phyloP scores from a whole-genome alignment of 2,113 vertebrate genomes.

The Notothenia rossii region DNA sequence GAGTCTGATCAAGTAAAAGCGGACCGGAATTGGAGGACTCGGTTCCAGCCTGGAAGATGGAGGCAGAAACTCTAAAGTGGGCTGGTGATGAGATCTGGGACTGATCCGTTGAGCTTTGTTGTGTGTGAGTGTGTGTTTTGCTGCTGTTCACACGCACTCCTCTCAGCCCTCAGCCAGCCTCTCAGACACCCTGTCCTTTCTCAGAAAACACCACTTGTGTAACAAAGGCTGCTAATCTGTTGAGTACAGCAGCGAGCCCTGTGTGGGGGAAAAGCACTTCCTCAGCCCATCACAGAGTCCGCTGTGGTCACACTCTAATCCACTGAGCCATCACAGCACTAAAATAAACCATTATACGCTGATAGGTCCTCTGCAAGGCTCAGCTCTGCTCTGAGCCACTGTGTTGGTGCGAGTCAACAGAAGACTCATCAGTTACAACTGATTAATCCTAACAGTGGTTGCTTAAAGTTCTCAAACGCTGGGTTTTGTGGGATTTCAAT shows the following conservation, averaged over 20 bases:
- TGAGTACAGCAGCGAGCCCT: constrained; percentile 69
- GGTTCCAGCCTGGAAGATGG: constrained; percentile 48
- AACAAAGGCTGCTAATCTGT: constrained; percentile 77
- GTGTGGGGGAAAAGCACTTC: constrained; percentile 55
- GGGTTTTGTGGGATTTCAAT: not conserved
- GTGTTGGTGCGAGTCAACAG: not conserved
- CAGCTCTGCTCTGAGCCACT: not conserved
- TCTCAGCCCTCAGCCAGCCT: constrained; percentile 58
- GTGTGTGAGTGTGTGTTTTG: constrained; percentile 7
- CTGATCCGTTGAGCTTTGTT: constrained; percentile 51
- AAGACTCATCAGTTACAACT: constrained; percentile 4
- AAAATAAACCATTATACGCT: constrained; percentile 70
- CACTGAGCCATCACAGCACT: constrained; percentile 70
- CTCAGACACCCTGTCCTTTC: constrained; percentile 68
- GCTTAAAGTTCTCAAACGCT: not conserved
- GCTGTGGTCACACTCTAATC: constrained; percentile 70
- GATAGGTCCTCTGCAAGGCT: constrained; percentile 47
- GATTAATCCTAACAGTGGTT: constrained; percentile 19
- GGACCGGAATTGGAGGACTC: constrained; percentile 1
- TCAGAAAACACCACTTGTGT: constrained; percentile 72
- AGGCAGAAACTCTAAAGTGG: constrained; percentile 43
- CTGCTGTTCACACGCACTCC: constrained; percentile 23
- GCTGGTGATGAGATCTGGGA: constrained; percentile 63
- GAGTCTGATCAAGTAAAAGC: constrained; percentile 27
- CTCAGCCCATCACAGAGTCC: constrained; percentile 68